These are phyloP conservation scores for Porites lutea DNA, from an alignment of 64 coral and sea anemone species.

Conservation along the genomic window DNA sequence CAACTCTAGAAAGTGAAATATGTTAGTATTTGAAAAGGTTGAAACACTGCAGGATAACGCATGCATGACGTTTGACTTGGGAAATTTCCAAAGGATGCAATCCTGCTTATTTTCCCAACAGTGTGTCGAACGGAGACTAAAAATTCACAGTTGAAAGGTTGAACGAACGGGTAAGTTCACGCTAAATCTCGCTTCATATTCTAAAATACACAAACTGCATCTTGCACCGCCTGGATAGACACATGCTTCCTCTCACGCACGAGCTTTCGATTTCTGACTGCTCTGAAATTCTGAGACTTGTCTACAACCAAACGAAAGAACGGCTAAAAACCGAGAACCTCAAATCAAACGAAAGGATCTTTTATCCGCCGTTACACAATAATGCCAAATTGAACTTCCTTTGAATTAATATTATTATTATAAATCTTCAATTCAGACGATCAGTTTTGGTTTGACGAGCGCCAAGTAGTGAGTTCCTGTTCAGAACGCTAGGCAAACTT, in stretches of 20 bases:
- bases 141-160: not conserved
- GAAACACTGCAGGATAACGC: not conserved
- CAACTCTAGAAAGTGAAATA: not conserved
- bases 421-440: too few species aligned
- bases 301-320: conserved; percentile 38
- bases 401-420: too few species aligned
- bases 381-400: too few species aligned
- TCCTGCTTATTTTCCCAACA: not conserved
- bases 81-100: not conserved
- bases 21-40: not conserved
- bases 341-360: not conserved
- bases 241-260: not conserved
- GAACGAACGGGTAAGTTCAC: not conserved
- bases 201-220: not conserved
- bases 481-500: too few species aligned
- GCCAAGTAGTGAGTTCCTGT: too few species aligned
- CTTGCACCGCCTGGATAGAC: not conserved
- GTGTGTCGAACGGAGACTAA: not conserved
- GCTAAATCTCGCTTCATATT: not conserved
- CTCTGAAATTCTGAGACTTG: conserved; percentile 41
- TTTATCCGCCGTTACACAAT: not conserved
- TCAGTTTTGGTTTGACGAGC: too few species aligned
- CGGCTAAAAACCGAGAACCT: not conserved
- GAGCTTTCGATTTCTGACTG: conserved; percentile 38
- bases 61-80: not conserved